These are phyloP conservation scores for Halictus ligatus DNA, from an alignment of 2,888 invertebrate species.

Conservation along the genomic window DNA sequence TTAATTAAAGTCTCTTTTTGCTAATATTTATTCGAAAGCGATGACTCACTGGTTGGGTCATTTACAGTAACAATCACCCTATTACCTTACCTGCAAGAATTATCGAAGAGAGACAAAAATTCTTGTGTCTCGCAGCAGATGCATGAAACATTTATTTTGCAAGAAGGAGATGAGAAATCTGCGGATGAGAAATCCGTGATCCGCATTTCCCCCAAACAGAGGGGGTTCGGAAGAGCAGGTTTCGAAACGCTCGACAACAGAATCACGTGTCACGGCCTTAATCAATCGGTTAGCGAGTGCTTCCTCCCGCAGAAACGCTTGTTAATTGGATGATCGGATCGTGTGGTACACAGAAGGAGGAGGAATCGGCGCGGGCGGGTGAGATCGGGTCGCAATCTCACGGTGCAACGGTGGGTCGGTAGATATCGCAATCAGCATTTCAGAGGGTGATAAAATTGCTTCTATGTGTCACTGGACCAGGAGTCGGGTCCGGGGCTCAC, in stretches of 20 bases:
- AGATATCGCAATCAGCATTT: conserved; percentile 17
- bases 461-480: conserved; percentile 48
- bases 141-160: too few relatives aligned
- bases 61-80: too few relatives aligned
- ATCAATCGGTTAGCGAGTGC: background rate
- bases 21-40: too few relatives aligned
- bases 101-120: too few relatives aligned
- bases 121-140: too few relatives aligned
- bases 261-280: conserved; percentile 1
- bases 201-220: background rate
- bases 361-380: background rate
- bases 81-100: too few relatives aligned
- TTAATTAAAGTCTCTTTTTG: too few relatives aligned
- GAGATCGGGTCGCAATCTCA: conserved; percentile 47
- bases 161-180: background rate
- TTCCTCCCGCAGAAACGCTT: conserved; percentile 12
- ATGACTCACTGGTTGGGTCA: too few relatives aligned
- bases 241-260: background rate
- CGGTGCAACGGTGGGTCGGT: conserved; percentile 28
- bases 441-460: conserved; percentile 38
- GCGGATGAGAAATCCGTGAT: background rate
- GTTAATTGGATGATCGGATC: conserved; percentile 22
- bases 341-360: background rate
- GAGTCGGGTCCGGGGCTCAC: conserved; percentile 5
- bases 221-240: background rate